Percentiles rank a stretch among this genome's conserved stretches.
These are phyloP conservation scores for Simalia tracyae DNA, from an alignment of 2,797 vertebrate genomes.

Conservation along the genomic window DNA sequence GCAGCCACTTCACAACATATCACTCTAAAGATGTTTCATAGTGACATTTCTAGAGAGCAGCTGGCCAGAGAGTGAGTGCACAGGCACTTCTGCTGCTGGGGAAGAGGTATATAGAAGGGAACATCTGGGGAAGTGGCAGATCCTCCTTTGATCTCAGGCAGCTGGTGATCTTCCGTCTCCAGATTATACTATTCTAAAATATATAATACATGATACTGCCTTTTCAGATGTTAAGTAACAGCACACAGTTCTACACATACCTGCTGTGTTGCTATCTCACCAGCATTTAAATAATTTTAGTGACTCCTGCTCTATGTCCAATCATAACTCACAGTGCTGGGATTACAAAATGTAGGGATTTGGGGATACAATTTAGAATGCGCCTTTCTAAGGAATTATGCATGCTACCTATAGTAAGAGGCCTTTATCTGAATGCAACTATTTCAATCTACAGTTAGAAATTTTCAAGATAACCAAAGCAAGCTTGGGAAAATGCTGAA, in stretches of 20 bases:
- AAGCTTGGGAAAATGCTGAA: background rate
- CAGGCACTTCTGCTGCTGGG: background rate
- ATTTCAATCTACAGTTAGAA: background rate
- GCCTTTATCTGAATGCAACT: background rate
- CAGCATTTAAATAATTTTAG: background rate
- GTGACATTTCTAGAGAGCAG: background rate
- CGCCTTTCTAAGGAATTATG: background rate
- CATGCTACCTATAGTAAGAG: background rate
- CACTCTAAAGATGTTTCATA: background rate
- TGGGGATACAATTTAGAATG: background rate
- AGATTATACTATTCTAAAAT: background rate
- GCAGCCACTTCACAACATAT: background rate
- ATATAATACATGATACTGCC: background rate
- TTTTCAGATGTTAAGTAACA: background rate
- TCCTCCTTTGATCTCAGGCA: background rate
- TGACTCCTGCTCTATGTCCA: background rate
- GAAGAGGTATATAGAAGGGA: background rate
- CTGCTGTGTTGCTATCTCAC: background rate
- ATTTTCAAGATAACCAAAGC: background rate
- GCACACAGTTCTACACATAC: background rate
- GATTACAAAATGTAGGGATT: background rate
- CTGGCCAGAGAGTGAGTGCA: background rate
- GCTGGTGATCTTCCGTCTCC: background rate
- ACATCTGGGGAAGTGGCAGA: background rate
- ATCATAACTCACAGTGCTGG: background rate